Evolutionary conservation across 2,797 vertebrate species (phyloP).

Genomic region (Sebastes minor): DNA sequence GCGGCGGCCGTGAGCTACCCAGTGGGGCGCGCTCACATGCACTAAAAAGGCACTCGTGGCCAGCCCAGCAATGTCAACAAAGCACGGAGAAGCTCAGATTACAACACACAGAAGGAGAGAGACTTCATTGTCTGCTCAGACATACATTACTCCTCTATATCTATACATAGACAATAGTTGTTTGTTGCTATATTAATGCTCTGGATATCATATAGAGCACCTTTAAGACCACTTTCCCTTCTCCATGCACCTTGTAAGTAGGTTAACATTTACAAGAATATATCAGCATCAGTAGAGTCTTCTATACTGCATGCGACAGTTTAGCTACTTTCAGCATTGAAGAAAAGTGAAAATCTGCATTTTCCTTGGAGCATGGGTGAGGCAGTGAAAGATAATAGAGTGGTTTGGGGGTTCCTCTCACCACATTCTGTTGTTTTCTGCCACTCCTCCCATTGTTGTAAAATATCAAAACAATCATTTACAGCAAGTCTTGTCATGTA

Average conservation of each 20-base stretch:
- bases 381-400: background rate
- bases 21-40: no score
- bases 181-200: no score
- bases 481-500: constrained; percentile 12
- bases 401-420: background rate
- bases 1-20: no score
- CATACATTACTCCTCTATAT: no score
- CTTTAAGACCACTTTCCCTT: background rate
- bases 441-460: constrained; percentile 10
- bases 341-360: background rate
- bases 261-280: background rate
- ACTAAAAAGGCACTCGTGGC: no score
- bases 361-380: background rate
- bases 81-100: no score
- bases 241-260: background rate
- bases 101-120: no score
- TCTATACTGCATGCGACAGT: background rate
- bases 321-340: background rate
- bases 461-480: constrained; percentile 35
- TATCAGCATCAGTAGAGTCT: background rate
- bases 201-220: no score
- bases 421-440: background rate
- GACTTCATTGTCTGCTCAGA: no score
- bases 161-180: no score
- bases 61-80: no score